A percentile compares a stretch with the other conserved stretches of the same genome.
These are phyloP conservation scores for Schizopygopsis pylzovi DNA, from an alignment of 2,797 vertebrate genomes.

Conservation along the genomic window DNA sequence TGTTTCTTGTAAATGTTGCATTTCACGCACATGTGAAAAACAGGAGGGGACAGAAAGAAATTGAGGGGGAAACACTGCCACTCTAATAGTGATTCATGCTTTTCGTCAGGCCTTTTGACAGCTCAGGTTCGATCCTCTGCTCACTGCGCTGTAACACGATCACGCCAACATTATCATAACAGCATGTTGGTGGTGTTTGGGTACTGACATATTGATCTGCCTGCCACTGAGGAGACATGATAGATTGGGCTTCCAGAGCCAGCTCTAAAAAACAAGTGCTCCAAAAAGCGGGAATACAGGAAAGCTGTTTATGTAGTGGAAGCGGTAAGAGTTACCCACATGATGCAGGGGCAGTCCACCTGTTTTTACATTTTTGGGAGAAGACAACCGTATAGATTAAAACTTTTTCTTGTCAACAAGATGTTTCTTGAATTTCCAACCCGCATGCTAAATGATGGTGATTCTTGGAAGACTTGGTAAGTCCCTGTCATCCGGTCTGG, in stretches of 20 bases:
- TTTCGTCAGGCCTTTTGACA: constrained; percentile 82
- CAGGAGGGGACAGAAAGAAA: not conserved
- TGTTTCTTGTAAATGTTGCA: constrained; percentile 10
- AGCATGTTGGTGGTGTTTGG: constrained; percentile 75
- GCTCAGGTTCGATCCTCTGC: constrained; percentile 86
- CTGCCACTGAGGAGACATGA: constrained; percentile 79
- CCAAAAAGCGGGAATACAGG: constrained; percentile 42
- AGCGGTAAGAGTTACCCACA: constrained; percentile 49
- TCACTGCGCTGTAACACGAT: constrained; percentile 79
- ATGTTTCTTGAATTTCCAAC: not conserved
- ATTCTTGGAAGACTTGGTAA: constrained; percentile 13
- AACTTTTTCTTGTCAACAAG: not conserved
- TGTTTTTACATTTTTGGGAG: not conserved
- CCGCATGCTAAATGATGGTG: not conserved
- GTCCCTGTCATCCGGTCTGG: constrained; percentile 24
- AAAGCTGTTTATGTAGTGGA: constrained; percentile 59
- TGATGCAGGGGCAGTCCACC: not conserved
- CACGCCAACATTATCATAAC: constrained; percentile 87
- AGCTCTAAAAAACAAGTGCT: constrained; percentile 67
- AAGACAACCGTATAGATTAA: not conserved
- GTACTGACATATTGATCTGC: constrained; percentile 81
- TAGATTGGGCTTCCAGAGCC: constrained; percentile 76
- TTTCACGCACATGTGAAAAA: constrained; percentile 7
- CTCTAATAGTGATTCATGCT: constrained; percentile 86
- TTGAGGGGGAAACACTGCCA: constrained; percentile 66